Base-by-base conservation (phyloP, 1,140 invertebrate species). In the Zaprionus gabonicus region DNA sequence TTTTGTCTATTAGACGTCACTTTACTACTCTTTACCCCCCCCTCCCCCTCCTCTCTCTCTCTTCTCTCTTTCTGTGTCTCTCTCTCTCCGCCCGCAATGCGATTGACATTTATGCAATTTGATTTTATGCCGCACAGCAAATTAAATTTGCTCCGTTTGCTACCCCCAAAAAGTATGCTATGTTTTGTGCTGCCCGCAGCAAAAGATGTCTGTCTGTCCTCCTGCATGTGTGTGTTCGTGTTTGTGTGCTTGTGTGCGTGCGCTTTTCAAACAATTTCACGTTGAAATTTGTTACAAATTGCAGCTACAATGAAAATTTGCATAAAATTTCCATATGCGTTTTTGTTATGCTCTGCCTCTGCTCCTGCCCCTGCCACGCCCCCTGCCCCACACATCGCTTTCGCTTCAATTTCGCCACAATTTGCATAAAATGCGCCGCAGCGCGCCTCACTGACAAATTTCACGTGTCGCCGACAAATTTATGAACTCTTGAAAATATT, bases 71-170 rank as follows among this genome's bases (percentile, higher is more conserved):
- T 49, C 49, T 65, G 34, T 3, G 12, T 64, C 27, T 36, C 23
- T 23, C 23, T 56, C 36, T 36, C 15, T 23, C 23, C 53, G 38
- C 0, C 25, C 17, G 12, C 23, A 53, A 38, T 55, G 28, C 81
- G 83, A 90, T 88, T 88, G 84, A 90, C 84, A 82, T 90, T 87
- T 88, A 88, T 87, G 83, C 83, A 88, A 88, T 88, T 88, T 81
- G 82, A 85, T 85, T 85, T 76, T 71, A 44, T 75, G 81, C 78
- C 82, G 78, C 82, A 81, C 78, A 31, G 73, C 46, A 85, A 85
- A 85, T 85, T 85, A 72, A 85, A 85, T 85, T 85, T 81, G 64
- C 58, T 36, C 75, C 62, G 38, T 63, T 71, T 71, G 57, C 59
- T 55, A 58, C 46, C 25, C 58, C 64, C 56, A 49, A 72, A 68